A percentile compares a stretch with the other conserved stretches of the same genome.
Conservation (phyloP, 2,888 invertebrate genomes). For the Ptilodon capucinus region DNA sequence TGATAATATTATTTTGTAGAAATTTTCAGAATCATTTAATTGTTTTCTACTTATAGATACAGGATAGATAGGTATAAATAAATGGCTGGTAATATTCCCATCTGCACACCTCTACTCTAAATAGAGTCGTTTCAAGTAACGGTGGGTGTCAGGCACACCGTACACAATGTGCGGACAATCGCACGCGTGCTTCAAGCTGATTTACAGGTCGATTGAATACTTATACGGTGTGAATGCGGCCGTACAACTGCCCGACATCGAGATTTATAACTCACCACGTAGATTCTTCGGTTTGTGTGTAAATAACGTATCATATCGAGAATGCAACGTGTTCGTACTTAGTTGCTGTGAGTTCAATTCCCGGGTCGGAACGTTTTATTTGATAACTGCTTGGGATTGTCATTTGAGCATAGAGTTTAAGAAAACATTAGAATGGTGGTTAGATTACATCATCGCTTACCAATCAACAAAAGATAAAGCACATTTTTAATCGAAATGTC, state of each 20-base stretch:
- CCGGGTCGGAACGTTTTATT: no score
- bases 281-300: constrained; percentile 17
- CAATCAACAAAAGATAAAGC: no score
- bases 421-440: no score
- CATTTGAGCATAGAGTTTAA: no score
- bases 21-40: no score
- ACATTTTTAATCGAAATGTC: no score
- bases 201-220: constrained; percentile 58
- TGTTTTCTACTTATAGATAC: no score
- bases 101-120: not conserved
- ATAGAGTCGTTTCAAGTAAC: constrained; percentile 33
- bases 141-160: constrained; percentile 42
- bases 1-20: no score
- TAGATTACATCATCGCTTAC: no score
- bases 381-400: no score
- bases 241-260: constrained; percentile 9
- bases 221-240: constrained; percentile 48
- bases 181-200: constrained; percentile 46
- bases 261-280: constrained; percentile 27
- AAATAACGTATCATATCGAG: constrained; percentile 3
- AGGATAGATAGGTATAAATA: not conserved
- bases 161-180: constrained; percentile 42
- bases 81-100: not conserved
- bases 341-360: no score
- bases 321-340: no score